Evolutionary conservation across 2,113 vertebrate genomes (phyloP).

Genomic region (Cromileptes altivelis): DNA sequence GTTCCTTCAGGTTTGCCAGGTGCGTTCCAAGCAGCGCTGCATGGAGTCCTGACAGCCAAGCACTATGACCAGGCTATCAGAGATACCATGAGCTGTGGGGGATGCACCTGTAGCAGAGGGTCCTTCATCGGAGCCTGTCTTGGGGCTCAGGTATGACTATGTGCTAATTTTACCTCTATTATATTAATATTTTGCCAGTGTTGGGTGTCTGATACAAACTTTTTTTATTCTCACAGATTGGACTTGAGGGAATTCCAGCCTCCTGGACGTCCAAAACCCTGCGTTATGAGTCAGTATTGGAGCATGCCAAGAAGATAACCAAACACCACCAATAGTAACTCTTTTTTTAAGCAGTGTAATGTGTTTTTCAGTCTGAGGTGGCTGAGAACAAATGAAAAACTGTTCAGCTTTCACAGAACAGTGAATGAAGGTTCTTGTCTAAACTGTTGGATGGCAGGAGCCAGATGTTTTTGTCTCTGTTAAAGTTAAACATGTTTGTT

Average conservation of each 20-base stretch:
- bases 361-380: not conserved
- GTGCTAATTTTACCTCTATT: not conserved
- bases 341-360: not conserved
- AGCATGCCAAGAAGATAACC: constrained; percentile 73
- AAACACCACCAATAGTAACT: constrained; percentile 48
- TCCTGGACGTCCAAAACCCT: constrained; percentile 80
- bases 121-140: constrained; percentile 85
- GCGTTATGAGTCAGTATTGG: constrained; percentile 65
- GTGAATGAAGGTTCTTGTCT: constrained; percentile 78
- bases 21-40: constrained; percentile 85
- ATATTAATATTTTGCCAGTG: not conserved
- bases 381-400: constrained; percentile 30
- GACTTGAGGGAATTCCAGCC: constrained; percentile 76
- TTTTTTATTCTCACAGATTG: constrained; percentile 67
- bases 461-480: constrained; percentile 78
- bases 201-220: not conserved
- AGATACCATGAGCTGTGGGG: constrained; percentile 84
- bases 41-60: constrained; percentile 83
- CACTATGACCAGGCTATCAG: constrained; percentile 78
- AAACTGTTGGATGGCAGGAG: constrained; percentile 68
- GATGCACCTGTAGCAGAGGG: constrained; percentile 84
- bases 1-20: constrained; percentile 81
- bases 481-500: constrained; percentile 51
- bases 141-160: constrained; percentile 81
- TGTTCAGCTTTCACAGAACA: constrained; percentile 67